Evolutionary conservation across 2,113 vertebrate genomes (phyloP).

Genomic region (Aythya baeri): DNA sequence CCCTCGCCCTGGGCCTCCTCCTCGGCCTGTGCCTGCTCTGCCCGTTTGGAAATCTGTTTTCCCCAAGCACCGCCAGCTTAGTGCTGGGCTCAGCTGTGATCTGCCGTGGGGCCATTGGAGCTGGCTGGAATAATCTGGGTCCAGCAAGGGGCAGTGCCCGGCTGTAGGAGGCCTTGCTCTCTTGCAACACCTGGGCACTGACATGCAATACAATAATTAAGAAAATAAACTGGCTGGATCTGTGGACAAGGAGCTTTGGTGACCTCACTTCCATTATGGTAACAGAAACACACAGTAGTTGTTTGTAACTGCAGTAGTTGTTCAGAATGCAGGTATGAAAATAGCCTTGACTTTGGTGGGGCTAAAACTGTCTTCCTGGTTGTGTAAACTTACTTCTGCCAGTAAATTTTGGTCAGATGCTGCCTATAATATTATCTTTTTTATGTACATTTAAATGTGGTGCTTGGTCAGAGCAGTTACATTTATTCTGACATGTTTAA

Average conservation of each 20-base stretch:
- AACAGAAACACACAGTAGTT: neutral
- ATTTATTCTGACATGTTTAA: neutral
- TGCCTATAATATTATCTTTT: neutral
- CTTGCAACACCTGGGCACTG: neutral
- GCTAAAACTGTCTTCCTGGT: neutral
- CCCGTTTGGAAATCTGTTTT: too few species aligned
- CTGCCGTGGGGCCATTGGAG: too few species aligned
- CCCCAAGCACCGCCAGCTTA: too few species aligned
- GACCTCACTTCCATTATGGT: neutral
- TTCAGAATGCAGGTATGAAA: neutral
- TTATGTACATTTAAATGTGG: neutral
- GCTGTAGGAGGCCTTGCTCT: too few species aligned
- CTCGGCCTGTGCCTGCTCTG: too few species aligned
- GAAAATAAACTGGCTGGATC: neutral
- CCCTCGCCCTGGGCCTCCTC: neutral
- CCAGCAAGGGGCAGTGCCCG: too few species aligned
- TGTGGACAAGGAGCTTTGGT: too few species aligned
- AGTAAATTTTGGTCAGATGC: neutral
- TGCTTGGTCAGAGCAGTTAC: neutral
- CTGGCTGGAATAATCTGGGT: too few species aligned
- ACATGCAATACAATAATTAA: too few species aligned
- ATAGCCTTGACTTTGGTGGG: neutral
- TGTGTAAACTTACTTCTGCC: neutral
- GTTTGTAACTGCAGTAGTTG: too few species aligned
- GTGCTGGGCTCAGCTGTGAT: too few species aligned